phyloP scores from a whole-genome alignment of 2,113 vertebrate genomes.

The Puffinus mauretanicus region DNA sequence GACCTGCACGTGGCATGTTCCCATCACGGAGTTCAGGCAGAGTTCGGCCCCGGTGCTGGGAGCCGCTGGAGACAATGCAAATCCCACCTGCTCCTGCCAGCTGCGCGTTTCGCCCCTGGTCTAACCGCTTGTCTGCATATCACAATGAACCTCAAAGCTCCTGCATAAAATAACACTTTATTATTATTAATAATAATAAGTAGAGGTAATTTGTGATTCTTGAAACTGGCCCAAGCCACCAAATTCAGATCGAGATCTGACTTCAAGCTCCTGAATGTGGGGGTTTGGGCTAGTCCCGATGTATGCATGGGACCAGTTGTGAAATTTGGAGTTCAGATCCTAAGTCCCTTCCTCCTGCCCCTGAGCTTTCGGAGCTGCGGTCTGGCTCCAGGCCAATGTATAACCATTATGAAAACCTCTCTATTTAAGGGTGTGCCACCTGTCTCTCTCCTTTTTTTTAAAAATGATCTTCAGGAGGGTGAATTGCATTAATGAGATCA shows the following conservation, averaged over 20 bases:
- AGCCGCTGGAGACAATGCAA: neutral
- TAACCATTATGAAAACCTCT: neutral
- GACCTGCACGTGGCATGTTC: neutral
- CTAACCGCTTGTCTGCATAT: neutral
- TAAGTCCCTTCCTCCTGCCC: neutral
- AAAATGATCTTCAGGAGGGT: neutral
- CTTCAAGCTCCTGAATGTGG: neutral
- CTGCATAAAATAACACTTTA: neutral
- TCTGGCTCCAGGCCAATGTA: neutral
- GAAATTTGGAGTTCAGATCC: neutral
- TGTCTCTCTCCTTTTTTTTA: neutral
- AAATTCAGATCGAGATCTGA: slow-evolving; percentile 10
- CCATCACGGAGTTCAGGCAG: neutral
- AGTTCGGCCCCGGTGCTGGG: neutral
- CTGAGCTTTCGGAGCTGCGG: neutral
- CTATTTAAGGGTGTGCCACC: neutral
- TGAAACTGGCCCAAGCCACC: slow-evolving; percentile 54
- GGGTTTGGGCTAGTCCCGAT: neutral
- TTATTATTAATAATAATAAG: slow-evolving; percentile 14
- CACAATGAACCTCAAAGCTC: slow-evolving; percentile 24
- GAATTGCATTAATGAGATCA: neutral
- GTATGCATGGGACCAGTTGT: neutral
- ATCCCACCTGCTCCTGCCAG: neutral
- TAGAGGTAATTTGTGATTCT: slow-evolving; percentile 45
- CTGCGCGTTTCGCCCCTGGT: neutral